Evolutionary conservation across 2,888 invertebrate species (phyloP).

Genomic region (Synanthedon vespiformis): DNA sequence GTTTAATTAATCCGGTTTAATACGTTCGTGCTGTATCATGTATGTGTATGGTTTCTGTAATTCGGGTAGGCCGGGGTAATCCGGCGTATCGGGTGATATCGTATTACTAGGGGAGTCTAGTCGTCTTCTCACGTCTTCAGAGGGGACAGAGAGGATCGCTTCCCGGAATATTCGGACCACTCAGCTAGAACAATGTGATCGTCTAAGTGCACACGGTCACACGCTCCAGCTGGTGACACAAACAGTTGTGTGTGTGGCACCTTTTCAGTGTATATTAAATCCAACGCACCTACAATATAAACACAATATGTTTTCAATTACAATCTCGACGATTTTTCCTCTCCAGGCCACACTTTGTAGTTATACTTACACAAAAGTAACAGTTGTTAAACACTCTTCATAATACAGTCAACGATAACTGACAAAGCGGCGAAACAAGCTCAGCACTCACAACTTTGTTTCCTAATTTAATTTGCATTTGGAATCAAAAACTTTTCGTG

Average conservation of each 20-base stretch:
- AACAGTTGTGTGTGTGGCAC: background rate
- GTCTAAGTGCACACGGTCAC: background rate
- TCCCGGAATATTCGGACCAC: background rate
- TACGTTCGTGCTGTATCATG: slow-evolving; percentile 51
- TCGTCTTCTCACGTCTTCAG: slow-evolving; percentile 37
- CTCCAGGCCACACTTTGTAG: too few relatives aligned
- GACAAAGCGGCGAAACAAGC: slow-evolving; percentile 44
- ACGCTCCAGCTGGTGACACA: too few relatives aligned
- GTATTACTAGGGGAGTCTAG: slow-evolving; percentile 44
- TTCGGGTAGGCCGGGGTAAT: slow-evolving; percentile 59
- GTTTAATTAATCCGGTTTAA: slow-evolving; percentile 58
- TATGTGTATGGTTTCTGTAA: slow-evolving; percentile 65
- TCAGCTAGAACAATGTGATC: background rate
- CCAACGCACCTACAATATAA: background rate
- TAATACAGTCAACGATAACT: slow-evolving; percentile 40
- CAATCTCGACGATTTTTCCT: too few relatives aligned
- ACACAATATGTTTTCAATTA: too few relatives aligned
- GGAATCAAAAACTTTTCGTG: slow-evolving; percentile 69
- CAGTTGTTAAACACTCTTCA: slow-evolving; percentile 41
- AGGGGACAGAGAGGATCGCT: slow-evolving; percentile 14
- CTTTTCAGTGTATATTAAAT: background rate
- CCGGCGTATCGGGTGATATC: slow-evolving; percentile 46
- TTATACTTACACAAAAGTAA: slow-evolving; percentile 1
- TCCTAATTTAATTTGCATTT: slow-evolving; percentile 68
- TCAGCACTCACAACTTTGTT: slow-evolving; percentile 59